Base-by-base conservation (phyloP, 2,888 invertebrate genomes). In the Dryococelus australis region DNA sequence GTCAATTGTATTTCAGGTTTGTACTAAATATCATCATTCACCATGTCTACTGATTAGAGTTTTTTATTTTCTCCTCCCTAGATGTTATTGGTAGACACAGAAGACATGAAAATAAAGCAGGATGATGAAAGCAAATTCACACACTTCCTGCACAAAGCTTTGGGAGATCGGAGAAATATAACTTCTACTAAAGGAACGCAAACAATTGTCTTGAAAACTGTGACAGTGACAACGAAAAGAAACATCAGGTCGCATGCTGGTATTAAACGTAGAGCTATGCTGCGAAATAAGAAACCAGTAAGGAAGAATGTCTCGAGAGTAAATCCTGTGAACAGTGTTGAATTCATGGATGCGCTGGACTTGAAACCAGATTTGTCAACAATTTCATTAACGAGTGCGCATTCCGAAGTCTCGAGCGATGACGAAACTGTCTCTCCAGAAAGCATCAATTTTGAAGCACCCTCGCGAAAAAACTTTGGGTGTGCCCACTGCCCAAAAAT, bases 401-500 rank as follows among this genome's bases (percentile, higher is more conserved):
- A n/a, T 65, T 65, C 65, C 65, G 65, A 65, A 10, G n/a, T 65
- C 65, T 65, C 65, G 65, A 65, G 65, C n/a, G 65, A 65, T n/a
- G 65, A 65, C 65, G 65, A 65, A n/a, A 27, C 3, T 35, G 35
- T 27, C 9, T 28, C 83, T n/a, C n/a, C 83, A 27, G 24, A 10
- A 13, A 35, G 35, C 20, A 28, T 8, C 43, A 27, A 10, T 27
- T 43, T 43, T 13, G 83, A 35, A n/a, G 0, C 35, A 13, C 35
- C 43, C 28, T 43, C 28, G 24, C 35, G 43, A 20, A 83, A 83
- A 78, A 78, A 16, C n/a, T 65, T 53, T 12, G n/a, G n/a, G 13
- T 85, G 85, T 35, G 43, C 53, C 28, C 51, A 43, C 43, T 85
- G 85, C n/a, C 65, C 43, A 1, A 85, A 85, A 35, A 53, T 27